These are phyloP conservation scores for Drosophila macrospina DNA, from an alignment of 2,888 invertebrate genomes.

Conservation along the genomic window DNA sequence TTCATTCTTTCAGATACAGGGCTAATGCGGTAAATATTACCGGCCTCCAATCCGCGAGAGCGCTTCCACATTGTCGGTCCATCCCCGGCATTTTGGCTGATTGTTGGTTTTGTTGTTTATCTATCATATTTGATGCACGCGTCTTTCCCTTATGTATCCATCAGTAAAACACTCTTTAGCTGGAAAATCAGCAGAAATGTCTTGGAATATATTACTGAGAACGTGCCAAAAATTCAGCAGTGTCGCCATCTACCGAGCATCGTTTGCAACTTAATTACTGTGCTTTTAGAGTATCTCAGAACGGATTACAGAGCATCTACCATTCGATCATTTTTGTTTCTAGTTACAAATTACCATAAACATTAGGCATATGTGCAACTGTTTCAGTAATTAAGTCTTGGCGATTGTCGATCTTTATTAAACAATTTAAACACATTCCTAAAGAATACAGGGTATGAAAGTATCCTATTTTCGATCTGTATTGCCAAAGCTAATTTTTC, in stretches of 20 bases:
- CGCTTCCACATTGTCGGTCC: neutral
- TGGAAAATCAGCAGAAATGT: neutral
- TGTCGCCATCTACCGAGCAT: slow-evolving; percentile 3
- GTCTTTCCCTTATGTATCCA: neutral
- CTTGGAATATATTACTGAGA: no score
- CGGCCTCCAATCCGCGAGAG: neutral
- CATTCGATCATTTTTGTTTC: neutral
- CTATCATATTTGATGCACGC: neutral
- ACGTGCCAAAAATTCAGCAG: neutral
- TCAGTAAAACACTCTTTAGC: neutral
- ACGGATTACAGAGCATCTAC: neutral
- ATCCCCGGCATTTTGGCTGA: neutral
- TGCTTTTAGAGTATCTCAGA: neutral
- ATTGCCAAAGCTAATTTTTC: neutral
- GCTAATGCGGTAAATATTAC: neutral
- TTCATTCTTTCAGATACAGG: neutral
- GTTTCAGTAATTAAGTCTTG: no score
- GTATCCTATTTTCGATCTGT: neutral
- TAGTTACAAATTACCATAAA: neutral
- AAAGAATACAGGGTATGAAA: neutral
- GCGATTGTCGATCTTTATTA: neutral
- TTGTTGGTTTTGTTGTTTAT: neutral
- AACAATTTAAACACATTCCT: neutral
- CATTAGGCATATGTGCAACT: no score
- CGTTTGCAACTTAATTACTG: neutral